These are phyloP conservation scores for Apamea sordens DNA, from an alignment of 2,888 invertebrate genomes.

Conservation along the genomic window DNA sequence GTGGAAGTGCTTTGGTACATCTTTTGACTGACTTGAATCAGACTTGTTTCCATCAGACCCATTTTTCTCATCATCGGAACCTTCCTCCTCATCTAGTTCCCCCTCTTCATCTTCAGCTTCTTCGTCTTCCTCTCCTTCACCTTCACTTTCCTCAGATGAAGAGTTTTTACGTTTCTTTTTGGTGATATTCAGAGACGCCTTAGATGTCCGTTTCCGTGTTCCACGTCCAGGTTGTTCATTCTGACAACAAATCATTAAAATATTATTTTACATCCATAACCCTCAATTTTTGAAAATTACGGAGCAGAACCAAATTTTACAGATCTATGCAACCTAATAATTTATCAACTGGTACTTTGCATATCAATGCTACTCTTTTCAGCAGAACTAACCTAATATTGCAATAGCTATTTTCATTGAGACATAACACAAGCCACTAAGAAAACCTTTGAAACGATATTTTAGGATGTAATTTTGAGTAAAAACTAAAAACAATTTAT, in stretches of 20 bases:
- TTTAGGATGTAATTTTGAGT: neutral
- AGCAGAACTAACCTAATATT: conserved; percentile 47
- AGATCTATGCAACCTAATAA: neutral
- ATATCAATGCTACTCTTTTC: neutral
- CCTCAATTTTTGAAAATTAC: neutral
- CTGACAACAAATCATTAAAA: conserved; percentile 64
- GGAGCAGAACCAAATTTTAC: neutral
- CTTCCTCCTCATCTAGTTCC: conserved; percentile 87
- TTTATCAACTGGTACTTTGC: neutral
- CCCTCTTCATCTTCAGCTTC: conserved; percentile 87
- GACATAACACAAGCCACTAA: neutral
- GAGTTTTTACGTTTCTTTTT: conserved; percentile 88
- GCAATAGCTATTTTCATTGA: conserved; percentile 16
- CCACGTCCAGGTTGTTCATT: conserved; percentile 82
- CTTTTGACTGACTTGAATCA: conserved; percentile 89
- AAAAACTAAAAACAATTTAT: conserved; percentile 12
- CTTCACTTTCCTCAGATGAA: conserved; percentile 87
- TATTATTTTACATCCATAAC: neutral
- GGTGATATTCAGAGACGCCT: conserved; percentile 81
- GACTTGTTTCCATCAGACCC: conserved; percentile 89
- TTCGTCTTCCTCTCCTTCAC: conserved; percentile 83
- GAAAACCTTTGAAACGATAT: neutral
- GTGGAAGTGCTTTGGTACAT: conserved; percentile 90
- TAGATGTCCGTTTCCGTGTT: conserved; percentile 82
- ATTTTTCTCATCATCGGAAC: conserved; percentile 89